Evolutionary conservation across 2,888 invertebrate species (phyloP), one percentile per base, ranked within the genome.

Genomic region (Amiota mariae): DNA sequence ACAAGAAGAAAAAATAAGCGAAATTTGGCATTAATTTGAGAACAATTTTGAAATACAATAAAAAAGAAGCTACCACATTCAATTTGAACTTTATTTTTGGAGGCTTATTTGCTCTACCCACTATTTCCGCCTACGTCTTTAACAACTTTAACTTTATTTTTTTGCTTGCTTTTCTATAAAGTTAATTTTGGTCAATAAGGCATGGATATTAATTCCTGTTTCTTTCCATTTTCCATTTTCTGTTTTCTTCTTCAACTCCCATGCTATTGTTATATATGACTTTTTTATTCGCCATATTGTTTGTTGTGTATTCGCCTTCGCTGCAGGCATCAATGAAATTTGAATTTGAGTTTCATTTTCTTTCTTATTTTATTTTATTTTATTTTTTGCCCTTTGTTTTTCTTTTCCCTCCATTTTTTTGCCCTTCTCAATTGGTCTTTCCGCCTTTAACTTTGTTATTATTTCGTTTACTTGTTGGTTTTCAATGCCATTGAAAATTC

Each of bases 151-250:
- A 72, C 56, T 70, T 15, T 72, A 75, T 73, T 61, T 56, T 59
- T 47, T 57, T 73, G 57, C 51, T 59, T 47, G 59, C 15, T 11
- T 57, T 24, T 11, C 66, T 57, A 57, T 51, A 82, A 80, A 85
- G 82, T 84, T 84, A 83, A 83, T 85, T 83, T 85, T 82, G 82
- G 76, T 75, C 85, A 82, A 84, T 83, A 84, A 83, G 84, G 78
- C 81, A 75, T 81, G 84, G 80, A 77, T 84, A 81, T 82, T 80
- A 82, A 78, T 76, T 78, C 80, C 75, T 57, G 1, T 57, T 57
- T 15, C 15, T 57, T 15, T 57, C 15, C 18, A 1, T 15, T 13
- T 57, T 57, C n/a, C n/a, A n/a, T n/a, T n/a, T n/a, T n/a, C n/a
- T n/a, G n/a, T n/a, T n/a, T n/a, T n/a, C n/a, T n/a, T n/a, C 8